phyloP scores from a whole-genome alignment of 2,888 invertebrate genomes.

The Taphrorychus bicolor region DNA sequence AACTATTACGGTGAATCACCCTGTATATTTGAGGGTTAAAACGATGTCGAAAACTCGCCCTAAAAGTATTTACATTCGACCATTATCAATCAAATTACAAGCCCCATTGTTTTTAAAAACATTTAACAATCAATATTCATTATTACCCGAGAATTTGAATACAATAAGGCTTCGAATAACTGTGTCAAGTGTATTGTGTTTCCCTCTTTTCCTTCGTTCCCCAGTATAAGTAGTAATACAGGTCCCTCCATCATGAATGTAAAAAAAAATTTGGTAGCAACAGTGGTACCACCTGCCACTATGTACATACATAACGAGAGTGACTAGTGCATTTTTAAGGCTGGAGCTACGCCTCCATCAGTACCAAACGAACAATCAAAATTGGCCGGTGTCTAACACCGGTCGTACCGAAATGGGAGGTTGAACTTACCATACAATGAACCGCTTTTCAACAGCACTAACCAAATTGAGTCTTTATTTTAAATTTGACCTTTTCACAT shows the following conservation, averaged over 20 bases:
- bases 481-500: conserved; percentile 33
- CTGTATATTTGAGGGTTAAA: too few species aligned
- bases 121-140: conserved; percentile 1
- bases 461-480: conserved; percentile 39
- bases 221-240: background rate
- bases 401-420: conserved; percentile 29
- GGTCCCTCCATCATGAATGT: background rate
- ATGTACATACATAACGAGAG: conserved; percentile 2
- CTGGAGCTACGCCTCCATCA: conserved; percentile 14
- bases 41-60: too few species aligned
- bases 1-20: too few species aligned
- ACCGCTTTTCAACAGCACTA: conserved; percentile 36
- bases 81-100: background rate
- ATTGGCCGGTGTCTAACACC: conserved; percentile 23
- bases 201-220: background rate
- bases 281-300: conserved; percentile 10
- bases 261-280: background rate
- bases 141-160: background rate
- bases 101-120: background rate
- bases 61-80: background rate
- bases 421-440: conserved; percentile 40
- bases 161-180: background rate
- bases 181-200: conserved; percentile 2
- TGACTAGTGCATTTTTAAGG: conserved; percentile 11
- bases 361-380: conserved; percentile 21